Evolutionary conservation across 2,888 invertebrate genomes (phyloP).

Genomic region (Sylvicola fuscatus): DNA sequence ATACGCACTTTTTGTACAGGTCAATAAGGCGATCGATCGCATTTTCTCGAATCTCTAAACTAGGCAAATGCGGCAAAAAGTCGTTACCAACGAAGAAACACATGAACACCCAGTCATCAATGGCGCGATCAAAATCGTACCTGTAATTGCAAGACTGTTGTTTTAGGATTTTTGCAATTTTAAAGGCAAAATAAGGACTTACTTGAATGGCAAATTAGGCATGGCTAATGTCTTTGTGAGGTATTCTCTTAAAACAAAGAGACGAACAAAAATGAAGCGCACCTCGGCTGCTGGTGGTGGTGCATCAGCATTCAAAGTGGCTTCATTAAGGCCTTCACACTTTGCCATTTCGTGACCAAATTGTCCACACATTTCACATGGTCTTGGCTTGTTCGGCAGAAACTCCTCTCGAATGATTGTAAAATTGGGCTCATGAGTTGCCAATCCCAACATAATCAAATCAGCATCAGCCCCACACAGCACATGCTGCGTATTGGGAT

Average conservation of each 20-base stretch:
- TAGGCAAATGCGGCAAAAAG: constrained; percentile 94
- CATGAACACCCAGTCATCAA: constrained; percentile 98
- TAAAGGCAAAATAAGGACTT: constrained; percentile 3
- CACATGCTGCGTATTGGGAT: constrained; percentile 95
- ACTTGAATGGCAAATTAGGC: constrained; percentile 75
- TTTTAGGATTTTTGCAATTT: neutral
- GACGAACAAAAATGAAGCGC: constrained; percentile 81
- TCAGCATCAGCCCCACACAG: constrained; percentile 97
- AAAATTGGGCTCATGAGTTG: constrained; percentile 97
- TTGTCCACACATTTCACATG: constrained; percentile 90
- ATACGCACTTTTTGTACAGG: constrained; percentile 85
- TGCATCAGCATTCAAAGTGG: constrained; percentile 35
- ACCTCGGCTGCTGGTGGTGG: constrained; percentile 50
- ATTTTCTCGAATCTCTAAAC: constrained; percentile 89
- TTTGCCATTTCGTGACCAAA: constrained; percentile 87
- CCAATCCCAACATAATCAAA: constrained; percentile 93
- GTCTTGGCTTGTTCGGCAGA: constrained; percentile 85
- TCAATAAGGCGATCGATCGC: constrained; percentile 87
- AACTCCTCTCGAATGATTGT: constrained; percentile 98
- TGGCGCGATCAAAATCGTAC: constrained; percentile 83
- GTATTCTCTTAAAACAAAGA: constrained; percentile 85
- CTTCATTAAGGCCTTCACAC: constrained; percentile 48
- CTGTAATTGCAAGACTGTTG: constrained; percentile 2
- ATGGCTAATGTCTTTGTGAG: constrained; percentile 71
- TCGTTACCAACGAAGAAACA: constrained; percentile 99